Evolutionary conservation across 2,888 invertebrate species (phyloP).

Genomic region (Phyllotreta striolata): DNA sequence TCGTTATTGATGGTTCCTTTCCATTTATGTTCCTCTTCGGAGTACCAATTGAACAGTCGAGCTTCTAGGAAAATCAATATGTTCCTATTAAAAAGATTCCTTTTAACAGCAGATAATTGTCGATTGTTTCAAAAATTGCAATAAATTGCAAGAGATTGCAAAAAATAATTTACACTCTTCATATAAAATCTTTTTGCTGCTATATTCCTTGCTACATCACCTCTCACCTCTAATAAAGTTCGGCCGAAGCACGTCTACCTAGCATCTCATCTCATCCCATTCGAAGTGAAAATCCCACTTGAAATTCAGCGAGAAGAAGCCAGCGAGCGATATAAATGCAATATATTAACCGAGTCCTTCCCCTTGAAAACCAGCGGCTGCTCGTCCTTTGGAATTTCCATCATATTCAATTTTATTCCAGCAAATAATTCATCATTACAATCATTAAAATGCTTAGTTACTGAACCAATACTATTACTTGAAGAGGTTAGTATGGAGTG

Average conservation of each 20-base stretch:
- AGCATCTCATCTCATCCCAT: constrained; percentile 30
- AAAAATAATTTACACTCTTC: no score
- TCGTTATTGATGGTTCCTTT: no score
- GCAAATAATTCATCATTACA: not conserved
- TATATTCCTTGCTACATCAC: not conserved
- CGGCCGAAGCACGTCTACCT: constrained; percentile 37
- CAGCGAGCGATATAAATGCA: constrained; percentile 51
- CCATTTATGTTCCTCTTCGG: no score
- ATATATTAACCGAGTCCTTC: constrained; percentile 53
- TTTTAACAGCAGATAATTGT: no score
- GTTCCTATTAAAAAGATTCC: no score
- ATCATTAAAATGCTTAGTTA: not conserved
- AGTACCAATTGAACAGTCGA: no score
- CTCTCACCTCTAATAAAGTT: constrained; percentile 25
- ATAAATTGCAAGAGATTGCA: no score
- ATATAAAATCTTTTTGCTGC: no score
- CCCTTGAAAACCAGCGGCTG: constrained; percentile 12
- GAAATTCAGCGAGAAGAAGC: constrained; percentile 50
- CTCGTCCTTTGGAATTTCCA: not conserved
- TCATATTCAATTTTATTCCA: not conserved
- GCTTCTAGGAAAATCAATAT: no score
- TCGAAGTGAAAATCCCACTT: constrained; percentile 51
- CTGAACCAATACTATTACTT: no score
- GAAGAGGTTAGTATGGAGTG: no score
- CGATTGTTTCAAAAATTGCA: no score